Percentiles rank a stretch among this genome's conserved stretches.
phyloP scores from a whole-genome alignment of 2,113 vertebrate genomes.

The Elachura formosa region DNA sequence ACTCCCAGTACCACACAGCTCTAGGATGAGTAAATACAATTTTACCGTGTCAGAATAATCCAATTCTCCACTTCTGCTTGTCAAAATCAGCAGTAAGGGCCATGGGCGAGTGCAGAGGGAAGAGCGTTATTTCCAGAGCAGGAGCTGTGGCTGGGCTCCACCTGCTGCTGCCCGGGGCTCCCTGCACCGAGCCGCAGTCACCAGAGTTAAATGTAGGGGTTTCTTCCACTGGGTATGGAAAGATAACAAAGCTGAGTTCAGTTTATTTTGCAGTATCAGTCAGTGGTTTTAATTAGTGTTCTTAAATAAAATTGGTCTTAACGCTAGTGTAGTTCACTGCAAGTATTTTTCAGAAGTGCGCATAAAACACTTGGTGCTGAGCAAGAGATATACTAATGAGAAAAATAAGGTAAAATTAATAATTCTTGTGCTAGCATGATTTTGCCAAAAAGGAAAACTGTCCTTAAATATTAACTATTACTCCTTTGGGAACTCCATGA shows the following conservation, averaged over 20 bases:
- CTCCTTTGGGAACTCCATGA: background rate
- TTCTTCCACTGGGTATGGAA: background rate
- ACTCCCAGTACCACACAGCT: background rate
- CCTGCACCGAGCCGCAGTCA: background rate
- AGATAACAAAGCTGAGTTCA: background rate
- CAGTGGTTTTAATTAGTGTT: background rate
- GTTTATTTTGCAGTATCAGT: background rate
- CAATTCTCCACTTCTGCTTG: background rate
- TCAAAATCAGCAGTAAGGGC: background rate
- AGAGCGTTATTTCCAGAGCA: fast-evolving
- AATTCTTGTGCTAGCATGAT: background rate
- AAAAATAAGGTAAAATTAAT: background rate
- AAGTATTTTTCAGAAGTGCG: background rate
- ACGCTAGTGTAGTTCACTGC: background rate
- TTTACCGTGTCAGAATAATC: background rate
- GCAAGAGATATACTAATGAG: background rate
- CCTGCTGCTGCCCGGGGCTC: background rate
- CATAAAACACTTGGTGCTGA: background rate
- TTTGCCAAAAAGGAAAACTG: background rate
- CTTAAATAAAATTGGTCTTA: background rate
- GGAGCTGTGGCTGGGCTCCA: slow-evolving; percentile 8
- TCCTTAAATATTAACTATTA: background rate
- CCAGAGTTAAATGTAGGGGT: background rate
- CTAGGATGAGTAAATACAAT: background rate
- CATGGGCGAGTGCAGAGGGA: background rate